phyloP scores from a whole-genome alignment of 1,140 invertebrate genomes.

The Drosophila insularis region DNA sequence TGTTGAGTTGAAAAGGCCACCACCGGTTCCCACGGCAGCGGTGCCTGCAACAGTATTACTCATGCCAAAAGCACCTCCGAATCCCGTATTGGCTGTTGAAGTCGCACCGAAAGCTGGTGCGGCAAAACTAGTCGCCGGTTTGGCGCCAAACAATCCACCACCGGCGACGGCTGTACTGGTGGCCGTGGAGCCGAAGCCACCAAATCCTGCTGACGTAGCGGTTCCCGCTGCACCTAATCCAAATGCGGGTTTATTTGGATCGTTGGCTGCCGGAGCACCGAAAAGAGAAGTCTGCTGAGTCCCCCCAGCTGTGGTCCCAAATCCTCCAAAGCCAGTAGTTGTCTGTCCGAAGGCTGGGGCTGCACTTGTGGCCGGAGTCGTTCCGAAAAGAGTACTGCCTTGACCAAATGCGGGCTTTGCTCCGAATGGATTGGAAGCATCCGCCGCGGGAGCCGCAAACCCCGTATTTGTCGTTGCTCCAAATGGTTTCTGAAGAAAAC shows the following conservation, averaged over 20 bases:
- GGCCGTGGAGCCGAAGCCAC: constrained; percentile 81
- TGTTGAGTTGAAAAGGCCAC: constrained; percentile 84
- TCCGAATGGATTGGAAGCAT: constrained; percentile 82
- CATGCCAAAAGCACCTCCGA: constrained; percentile 62
- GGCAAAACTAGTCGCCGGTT: constrained; percentile 82
- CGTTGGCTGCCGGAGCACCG: constrained; percentile 83
- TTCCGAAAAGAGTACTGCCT: constrained; percentile 68
- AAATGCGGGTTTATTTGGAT: constrained; percentile 83
- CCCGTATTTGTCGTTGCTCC: constrained; percentile 85
- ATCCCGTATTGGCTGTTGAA: constrained; percentile 68
- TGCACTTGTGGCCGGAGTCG: constrained; percentile 71
- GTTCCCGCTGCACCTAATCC: constrained; percentile 82
- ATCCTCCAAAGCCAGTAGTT: constrained; percentile 82
- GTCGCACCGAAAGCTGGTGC: constrained; percentile 71
- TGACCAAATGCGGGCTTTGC: constrained; percentile 82
- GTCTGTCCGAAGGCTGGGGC: constrained; percentile 80
- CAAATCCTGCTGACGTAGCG: constrained; percentile 72
- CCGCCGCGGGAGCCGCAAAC: constrained; percentile 84
- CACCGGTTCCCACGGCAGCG: constrained; percentile 82
- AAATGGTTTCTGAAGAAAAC: constrained; percentile 82
- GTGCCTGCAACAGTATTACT: constrained; percentile 71
- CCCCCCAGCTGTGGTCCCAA: constrained; percentile 65
- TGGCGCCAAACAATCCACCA: constrained; percentile 69
- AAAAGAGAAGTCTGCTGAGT: constrained; percentile 82
- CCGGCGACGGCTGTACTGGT: constrained; percentile 75